phyloP scores from a whole-genome alignment of 2,113 vertebrate species.

The Zosterops hypoxanthus region DNA sequence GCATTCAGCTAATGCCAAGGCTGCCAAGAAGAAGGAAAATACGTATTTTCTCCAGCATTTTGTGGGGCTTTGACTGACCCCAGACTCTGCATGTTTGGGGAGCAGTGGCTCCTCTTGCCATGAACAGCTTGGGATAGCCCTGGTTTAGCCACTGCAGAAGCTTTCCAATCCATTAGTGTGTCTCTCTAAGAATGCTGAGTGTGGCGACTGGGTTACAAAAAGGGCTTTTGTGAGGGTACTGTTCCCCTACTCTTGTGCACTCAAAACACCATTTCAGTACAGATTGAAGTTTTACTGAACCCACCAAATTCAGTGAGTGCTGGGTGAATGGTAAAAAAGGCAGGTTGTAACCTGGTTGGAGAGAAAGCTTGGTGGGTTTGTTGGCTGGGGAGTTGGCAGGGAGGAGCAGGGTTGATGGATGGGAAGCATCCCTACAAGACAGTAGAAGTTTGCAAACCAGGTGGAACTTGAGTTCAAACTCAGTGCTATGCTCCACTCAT shows the following conservation, averaged over 20 bases:
- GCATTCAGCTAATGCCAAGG: not conserved
- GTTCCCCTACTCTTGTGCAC: not conserved
- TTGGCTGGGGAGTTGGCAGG: not conserved
- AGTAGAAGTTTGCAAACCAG: not conserved
- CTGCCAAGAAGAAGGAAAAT: not conserved
- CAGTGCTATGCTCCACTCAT: rapidly evolving
- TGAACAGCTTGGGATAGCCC: not conserved
- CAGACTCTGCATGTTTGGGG: not conserved
- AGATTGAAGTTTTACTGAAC: not conserved
- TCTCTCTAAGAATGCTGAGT: not conserved
- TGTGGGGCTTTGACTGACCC: not conserved
- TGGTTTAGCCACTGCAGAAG: not conserved
- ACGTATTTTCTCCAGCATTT: not conserved
- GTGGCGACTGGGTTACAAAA: not conserved
- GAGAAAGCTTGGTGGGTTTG: not conserved
- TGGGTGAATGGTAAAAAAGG: not conserved
- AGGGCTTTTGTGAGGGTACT: not conserved
- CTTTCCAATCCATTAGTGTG: rapidly evolving
- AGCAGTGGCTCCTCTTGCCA: rapidly evolving
- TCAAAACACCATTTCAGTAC: not conserved
- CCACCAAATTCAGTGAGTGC: not conserved
- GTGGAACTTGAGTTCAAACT: not conserved
- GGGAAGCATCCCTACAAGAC: not conserved
- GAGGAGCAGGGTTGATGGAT: not conserved
- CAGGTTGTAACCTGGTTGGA: not conserved